Evolutionary conservation across 2,113 vertebrate species (phyloP), one percentile per base, ranked within the genome.

Genomic region (Calonectris borealis): DNA sequence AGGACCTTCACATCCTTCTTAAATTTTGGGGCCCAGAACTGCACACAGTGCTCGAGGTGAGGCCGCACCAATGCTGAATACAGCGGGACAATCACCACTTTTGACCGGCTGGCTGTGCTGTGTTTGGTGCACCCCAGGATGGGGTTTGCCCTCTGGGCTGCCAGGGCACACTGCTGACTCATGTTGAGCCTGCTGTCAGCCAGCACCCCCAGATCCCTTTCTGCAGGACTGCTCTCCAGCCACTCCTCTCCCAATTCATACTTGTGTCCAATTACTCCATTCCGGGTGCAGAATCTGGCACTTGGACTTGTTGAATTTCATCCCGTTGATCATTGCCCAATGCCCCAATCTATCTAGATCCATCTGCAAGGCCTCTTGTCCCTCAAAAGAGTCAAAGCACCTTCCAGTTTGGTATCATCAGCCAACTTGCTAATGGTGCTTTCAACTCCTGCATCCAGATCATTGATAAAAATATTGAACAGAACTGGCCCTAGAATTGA

Each of bases 101-200:
- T 38, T 54, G 14, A 12, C 49, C 6, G 2, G 19, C 20, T 55
- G 51, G 8, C 19, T 29, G 2, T 17, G 36, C 29, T 55, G 51
- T 17, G 51, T 32, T 17, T 42, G 36, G 18, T 9, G 49, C 18
- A 16, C 26, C n/a, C 27, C 70, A 32, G 36, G 36, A 7, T 9
- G 15, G 0, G 8, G 15, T 31, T 72, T 72, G 20, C 19, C 27
- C 36, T 54, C 49, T 9, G 13, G 71, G 31, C 72, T 75, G 38
- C 31, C 40, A 26, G 52, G 40, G 7, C 31, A 32, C 22, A 10
- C 29, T 19, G 29, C 12, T 57, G 38, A 8, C 38, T 55, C 27
- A 1, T 19, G 10, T 1, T 14, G 38, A 19, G 31, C 16, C 52
- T 34, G 22, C 31, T 44, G 52, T 0, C 12, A 1, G 6, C 38